These are phyloP conservation scores for Sitodiplosis mosellana DNA, from an alignment of 1,140 invertebrate species.

Conservation along the genomic window DNA sequence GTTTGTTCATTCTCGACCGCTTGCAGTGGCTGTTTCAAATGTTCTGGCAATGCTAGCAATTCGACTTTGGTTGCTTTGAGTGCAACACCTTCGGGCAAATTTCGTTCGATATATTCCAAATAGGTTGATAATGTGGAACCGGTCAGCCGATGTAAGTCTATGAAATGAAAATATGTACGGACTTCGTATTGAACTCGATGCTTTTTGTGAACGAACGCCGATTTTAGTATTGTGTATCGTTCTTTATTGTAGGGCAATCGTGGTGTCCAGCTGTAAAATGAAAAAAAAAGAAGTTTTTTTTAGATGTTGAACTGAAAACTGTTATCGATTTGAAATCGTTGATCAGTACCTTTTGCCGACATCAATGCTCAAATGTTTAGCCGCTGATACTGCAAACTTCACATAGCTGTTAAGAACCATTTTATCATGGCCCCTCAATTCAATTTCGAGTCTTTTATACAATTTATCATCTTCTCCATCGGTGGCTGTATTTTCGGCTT, in stretches of 20 bases:
- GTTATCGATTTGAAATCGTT: no score
- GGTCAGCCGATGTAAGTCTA: conserved; percentile 70
- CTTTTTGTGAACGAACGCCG: conserved; percentile 83
- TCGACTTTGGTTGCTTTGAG: conserved; percentile 82
- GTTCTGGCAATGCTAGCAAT: conserved; percentile 34
- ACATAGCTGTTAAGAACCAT: conserved; percentile 77
- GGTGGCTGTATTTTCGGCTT: conserved; percentile 7
- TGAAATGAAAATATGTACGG: conserved; percentile 75
- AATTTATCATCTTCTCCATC: conserved; percentile 40
- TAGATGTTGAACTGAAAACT: conserved; percentile 11
- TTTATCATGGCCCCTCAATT: conserved; percentile 69
- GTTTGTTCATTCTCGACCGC: neutral
- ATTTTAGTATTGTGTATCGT: conserved; percentile 64
- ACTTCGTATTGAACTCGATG: conserved; percentile 92
- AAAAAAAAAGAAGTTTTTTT: conserved; percentile 1
- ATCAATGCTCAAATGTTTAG: conserved; percentile 57
- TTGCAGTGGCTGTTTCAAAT: conserved; percentile 23
- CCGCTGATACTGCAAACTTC: conserved; percentile 61
- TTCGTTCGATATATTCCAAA: conserved; percentile 90
- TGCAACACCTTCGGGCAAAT: conserved; percentile 91
- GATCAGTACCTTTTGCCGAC: conserved; percentile 52
- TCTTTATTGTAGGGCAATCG: conserved; percentile 52
- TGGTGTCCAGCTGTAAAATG: conserved; percentile 36
- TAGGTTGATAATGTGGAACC: conserved; percentile 90
- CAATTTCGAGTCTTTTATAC: conserved; percentile 67